Evolutionary conservation across 2,113 vertebrate species (phyloP), one percentile per base, ranked within the genome.

Genomic region (Anarrhichthys ocellatus): DNA sequence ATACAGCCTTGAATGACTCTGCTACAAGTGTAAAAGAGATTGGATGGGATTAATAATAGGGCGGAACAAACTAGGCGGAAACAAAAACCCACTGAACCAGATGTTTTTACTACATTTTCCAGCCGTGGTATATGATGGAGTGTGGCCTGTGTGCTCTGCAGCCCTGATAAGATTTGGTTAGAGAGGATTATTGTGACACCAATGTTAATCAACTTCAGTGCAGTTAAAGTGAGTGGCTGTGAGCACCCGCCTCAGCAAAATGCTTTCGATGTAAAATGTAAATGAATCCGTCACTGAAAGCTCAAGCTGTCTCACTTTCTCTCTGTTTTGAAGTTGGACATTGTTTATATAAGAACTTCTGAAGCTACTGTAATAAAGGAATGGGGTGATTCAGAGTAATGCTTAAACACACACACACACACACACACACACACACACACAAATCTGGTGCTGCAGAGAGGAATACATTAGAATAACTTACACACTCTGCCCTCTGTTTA

Each of bases 401-500:
- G 69, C 74, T 80, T 44, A 58, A 48, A 0, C 4, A 69, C 24
- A 78, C 59, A 77, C 59, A 75, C 73, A 76, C 32, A 44, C 63
- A 68, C 42, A 58, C 22, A 20, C 38, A 71, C 27, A 46, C 44
- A 62, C 32, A n/a, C n/a, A 72, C 62, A 74, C 58, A 68, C 42
- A 61, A 69, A 80, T 82, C 40, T 80, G 66, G 78, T 71, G 76
- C 83, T 82, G 84, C 67, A 83, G 83, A 80, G 69, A 66, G 58
- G 87, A 92, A 89, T 92, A 81, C 63, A 91, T 92, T 92, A 85
- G 80, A 89, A 92, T 91, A 92, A 89, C 76, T 91, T 88, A 88
- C 85, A 91, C 88, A 89, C 77, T 79, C 59, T 87, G 86, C 83
- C 84, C 92, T 86, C 75, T 91, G 89, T 92, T 91, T 87, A 86